phyloP scores from a whole-genome alignment of 2,797 vertebrate species.

The Ctenopoma kingsleyae region DNA sequence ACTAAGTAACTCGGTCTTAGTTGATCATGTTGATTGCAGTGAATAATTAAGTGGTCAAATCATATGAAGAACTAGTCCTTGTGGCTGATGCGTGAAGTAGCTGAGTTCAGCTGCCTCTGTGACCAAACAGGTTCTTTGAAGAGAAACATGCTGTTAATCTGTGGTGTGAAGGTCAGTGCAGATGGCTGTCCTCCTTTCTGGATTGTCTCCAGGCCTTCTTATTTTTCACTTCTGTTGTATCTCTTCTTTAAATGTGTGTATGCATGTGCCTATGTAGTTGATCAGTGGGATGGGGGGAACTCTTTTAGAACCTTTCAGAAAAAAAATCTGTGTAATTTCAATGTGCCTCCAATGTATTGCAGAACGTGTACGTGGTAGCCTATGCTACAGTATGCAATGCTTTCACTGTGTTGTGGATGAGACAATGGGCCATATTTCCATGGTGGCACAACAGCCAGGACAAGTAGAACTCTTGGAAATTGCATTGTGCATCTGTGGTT shows the following conservation, averaged over 20 bases:
- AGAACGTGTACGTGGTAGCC: neutral
- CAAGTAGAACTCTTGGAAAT: neutral
- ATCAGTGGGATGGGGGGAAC: no score
- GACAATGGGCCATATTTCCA: neutral
- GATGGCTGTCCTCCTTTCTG: neutral
- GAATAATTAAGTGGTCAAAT: no score
- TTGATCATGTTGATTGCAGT: no score
- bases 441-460: neutral
- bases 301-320: neutral
- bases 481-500: neutral
- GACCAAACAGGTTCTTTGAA: no score
- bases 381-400: constrained; percentile 8
- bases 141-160: neutral
- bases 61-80: no score
- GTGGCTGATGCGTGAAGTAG: no score
- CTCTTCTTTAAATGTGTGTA: constrained; percentile 5
- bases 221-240: no score
- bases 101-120: no score
- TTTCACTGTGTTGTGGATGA: constrained; percentile 15
- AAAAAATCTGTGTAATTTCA: constrained; percentile 41
- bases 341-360: constrained; percentile 37
- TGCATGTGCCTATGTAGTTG: neutral
- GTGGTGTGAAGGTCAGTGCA: constrained; percentile 10
- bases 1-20: no score
- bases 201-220: no score